Evolutionary conservation across 2,113 vertebrate genomes (phyloP).

Genomic region (Mustelus asterias): DNA sequence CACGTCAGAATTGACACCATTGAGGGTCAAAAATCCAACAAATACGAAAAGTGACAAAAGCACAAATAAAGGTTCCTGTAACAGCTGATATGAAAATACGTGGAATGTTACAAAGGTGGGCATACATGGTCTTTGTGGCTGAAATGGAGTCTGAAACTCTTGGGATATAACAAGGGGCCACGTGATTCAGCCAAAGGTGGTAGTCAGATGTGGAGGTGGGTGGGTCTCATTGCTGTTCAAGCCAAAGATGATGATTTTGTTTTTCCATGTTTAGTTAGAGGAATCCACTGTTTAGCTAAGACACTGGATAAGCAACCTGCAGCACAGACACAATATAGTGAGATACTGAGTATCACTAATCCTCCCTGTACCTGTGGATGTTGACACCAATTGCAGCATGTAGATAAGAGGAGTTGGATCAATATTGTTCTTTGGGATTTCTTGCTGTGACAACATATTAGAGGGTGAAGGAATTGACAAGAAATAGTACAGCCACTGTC

Average conservation of each 20-base stretch:
- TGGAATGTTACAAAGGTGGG: background rate
- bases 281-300: background rate
- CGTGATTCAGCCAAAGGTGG: background rate
- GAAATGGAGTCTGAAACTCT: background rate
- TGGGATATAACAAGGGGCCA: background rate
- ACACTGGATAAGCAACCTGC: background rate
- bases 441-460: background rate
- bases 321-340: background rate
- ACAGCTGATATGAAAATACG: background rate
- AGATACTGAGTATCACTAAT: background rate
- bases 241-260: background rate
- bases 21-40: no score
- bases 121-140: background rate
- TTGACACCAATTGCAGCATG: background rate
- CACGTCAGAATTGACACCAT: no score
- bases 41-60: background rate
- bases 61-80: background rate
- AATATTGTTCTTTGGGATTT: background rate
- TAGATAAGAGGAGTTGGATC: background rate
- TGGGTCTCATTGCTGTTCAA: background rate
- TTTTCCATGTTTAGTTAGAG: background rate
- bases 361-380: background rate
- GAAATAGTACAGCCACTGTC: background rate
- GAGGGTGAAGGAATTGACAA: background rate
- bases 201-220: background rate